A percentile compares a stretch with the other conserved stretches of the same genome.
phyloP scores from a whole-genome alignment of 64 coral and sea anemone species.

The Montipora capricornis region DNA sequence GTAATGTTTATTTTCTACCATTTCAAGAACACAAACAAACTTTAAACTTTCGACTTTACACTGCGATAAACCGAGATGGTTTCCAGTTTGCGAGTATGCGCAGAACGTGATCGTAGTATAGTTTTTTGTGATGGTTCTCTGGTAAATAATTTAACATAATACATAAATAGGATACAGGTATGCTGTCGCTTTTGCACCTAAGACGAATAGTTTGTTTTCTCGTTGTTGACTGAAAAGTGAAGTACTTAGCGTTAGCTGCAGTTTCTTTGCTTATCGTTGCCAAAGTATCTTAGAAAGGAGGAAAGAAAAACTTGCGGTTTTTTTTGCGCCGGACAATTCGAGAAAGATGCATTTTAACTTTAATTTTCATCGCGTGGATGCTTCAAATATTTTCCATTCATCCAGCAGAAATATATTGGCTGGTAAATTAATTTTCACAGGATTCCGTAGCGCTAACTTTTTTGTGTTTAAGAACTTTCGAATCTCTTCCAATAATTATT shows the following conservation, averaged over 20 bases:
- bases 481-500: not conserved
- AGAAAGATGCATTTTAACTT: no score
- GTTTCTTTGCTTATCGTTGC: no score
- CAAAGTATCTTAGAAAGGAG: no score
- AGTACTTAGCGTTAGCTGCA: not conserved
- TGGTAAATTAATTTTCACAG: not conserved
- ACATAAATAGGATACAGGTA: not conserved
- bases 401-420: not conserved
- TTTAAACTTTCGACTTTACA: not conserved
- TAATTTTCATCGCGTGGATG: not conserved
- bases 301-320: no score
- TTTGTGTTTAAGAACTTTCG: not conserved
- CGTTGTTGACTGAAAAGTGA: not conserved
- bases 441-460: not conserved
- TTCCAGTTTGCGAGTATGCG: no score
- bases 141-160: not conserved
- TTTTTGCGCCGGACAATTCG: no score
- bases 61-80: not conserved
- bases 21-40: no score
- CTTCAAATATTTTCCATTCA: not conserved
- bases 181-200: not conserved
- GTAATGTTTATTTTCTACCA: not conserved
- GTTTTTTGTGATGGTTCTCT: not conserved
- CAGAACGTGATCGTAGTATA: no score
- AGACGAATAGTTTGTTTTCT: not conserved